Evolutionary conservation across 2,797 vertebrate species (phyloP).

Genomic region (Florisuga fusca): DNA sequence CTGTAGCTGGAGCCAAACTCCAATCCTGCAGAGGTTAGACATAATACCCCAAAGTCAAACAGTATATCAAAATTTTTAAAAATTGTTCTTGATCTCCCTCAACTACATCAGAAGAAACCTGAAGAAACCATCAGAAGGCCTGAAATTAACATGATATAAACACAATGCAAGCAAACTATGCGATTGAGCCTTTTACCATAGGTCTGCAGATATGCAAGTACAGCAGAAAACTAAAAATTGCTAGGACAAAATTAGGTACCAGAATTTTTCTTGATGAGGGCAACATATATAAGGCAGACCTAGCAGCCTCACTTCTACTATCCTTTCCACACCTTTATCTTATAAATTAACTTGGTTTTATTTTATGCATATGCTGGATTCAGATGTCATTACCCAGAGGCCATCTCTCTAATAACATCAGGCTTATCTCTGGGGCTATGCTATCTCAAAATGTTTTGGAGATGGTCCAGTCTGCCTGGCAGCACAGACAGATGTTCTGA

Average conservation of each 20-base stretch:
- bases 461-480: background rate
- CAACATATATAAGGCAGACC: background rate
- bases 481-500: background rate
- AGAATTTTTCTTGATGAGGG: background rate
- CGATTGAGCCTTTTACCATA: background rate
- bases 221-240: background rate
- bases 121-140: too few species aligned
- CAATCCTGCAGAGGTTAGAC: background rate
- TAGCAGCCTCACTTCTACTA: background rate
- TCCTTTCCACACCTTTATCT: background rate
- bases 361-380: background rate
- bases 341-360: background rate
- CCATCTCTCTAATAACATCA: background rate
- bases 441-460: background rate
- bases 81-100: background rate
- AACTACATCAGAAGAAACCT: background rate
- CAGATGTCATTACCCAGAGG: fast-evolving
- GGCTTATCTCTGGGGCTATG: background rate
- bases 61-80: background rate
- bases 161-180: background rate
- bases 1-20: slow-evolving; percentile 17
- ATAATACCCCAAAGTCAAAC: background rate
- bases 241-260: background rate
- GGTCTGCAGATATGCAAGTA: background rate
- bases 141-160: background rate